Evolutionary conservation across 2,888 invertebrate genomes (phyloP).

Genomic region (Campoplex nolae): DNA sequence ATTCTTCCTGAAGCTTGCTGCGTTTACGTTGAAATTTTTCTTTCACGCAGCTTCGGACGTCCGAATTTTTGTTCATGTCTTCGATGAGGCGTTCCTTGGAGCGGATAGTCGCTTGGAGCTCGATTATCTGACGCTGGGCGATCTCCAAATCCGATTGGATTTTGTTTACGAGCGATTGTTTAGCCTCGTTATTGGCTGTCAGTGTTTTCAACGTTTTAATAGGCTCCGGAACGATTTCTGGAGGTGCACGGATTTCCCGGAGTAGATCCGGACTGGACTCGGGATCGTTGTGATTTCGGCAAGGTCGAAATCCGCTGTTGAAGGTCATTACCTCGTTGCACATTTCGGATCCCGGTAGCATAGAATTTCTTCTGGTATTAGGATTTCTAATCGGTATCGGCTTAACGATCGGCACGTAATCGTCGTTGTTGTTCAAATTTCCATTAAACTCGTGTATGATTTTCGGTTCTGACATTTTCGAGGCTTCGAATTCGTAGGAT

Average conservation of each 20-base stretch:
- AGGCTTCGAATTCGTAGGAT: constrained; percentile 74
- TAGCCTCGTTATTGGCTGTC: constrained; percentile 80
- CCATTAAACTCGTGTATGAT: not conserved
- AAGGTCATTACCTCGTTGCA: constrained; percentile 81
- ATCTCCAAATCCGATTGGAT: constrained; percentile 87
- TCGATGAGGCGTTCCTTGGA: constrained; percentile 91
- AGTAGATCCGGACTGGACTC: constrained; percentile 78
- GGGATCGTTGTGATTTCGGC: constrained; percentile 74
- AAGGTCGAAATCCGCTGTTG: constrained; percentile 77
- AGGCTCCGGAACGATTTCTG: constrained; percentile 87
- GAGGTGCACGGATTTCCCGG: constrained; percentile 86
- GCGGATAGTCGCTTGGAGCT: constrained; percentile 89
- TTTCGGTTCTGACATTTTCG: not conserved
- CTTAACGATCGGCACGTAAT: constrained; percentile 77
- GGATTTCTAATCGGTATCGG: constrained; percentile 80
- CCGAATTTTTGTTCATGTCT: constrained; percentile 88
- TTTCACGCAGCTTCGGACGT: constrained; percentile 86
- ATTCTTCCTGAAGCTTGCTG: constrained; percentile 87
- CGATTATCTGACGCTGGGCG: constrained; percentile 89
- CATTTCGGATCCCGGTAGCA: constrained; percentile 83
- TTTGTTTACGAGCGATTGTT: constrained; percentile 82
- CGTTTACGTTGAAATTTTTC: constrained; percentile 88
- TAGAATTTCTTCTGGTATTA: constrained; percentile 81
- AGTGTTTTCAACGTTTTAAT: constrained; percentile 85
- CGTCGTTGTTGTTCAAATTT: constrained; percentile 61